phyloP scores from a whole-genome alignment of 2,888 invertebrate species.

The Leucania comma region DNA sequence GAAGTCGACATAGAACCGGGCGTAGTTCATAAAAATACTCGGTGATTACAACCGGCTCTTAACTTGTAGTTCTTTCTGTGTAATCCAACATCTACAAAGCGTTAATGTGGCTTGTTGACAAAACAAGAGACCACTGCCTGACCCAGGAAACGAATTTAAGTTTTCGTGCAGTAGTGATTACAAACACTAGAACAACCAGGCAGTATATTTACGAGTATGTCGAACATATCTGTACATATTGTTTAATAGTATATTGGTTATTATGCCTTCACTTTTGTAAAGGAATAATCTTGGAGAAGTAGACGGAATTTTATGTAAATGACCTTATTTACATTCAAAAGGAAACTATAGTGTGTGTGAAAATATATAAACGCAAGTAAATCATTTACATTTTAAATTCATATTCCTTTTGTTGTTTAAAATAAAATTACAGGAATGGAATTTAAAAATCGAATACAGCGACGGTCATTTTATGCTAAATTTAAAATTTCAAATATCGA shows the following conservation, averaged over 20 bases:
- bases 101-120: too few species aligned
- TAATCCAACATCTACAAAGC: too few species aligned
- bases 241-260: too few species aligned
- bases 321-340: too few species aligned
- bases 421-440: constrained; percentile 42
- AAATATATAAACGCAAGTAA: constrained; percentile 22
- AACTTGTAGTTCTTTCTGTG: too few species aligned
- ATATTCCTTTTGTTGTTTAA: constrained; percentile 4
- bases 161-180: background rate
- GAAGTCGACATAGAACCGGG: too few species aligned
- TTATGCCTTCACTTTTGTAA: background rate
- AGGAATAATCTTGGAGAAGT: background rate
- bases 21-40: too few species aligned
- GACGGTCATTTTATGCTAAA: constrained; percentile 82
- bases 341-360: background rate
- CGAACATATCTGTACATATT: background rate
- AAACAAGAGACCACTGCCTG: too few species aligned
- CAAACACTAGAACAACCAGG: background rate
- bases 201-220: background rate
- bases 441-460: constrained; percentile 59
- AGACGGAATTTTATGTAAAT: background rate
- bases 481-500: constrained; percentile 88
- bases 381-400: constrained; percentile 36
- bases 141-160: background rate
- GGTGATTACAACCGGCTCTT: too few species aligned